These are phyloP conservation scores for Drosophila melanosoma DNA, from an alignment of 2,888 invertebrate genomes.

Conservation along the genomic window DNA sequence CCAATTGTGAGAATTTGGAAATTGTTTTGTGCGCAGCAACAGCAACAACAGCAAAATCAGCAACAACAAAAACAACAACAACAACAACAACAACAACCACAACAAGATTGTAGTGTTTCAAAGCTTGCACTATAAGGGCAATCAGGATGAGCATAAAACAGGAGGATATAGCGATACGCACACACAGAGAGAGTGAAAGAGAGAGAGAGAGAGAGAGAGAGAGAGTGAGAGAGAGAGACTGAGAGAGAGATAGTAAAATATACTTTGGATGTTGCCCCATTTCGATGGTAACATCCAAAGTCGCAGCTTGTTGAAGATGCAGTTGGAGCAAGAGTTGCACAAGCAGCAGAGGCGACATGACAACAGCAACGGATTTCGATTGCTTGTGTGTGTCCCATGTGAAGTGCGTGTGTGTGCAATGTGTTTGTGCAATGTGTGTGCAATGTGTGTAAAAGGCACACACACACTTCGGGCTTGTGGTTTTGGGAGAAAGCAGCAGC, in stretches of 20 bases:
- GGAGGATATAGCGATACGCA: slow-evolving; percentile 21
- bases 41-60: slow-evolving; percentile 9
- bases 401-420: slow-evolving; percentile 11
- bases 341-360: slow-evolving; percentile 29
- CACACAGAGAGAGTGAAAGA: neutral
- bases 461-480: slow-evolving; percentile 35
- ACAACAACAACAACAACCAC: slow-evolving; percentile 3
- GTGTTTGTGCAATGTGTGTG: slow-evolving; percentile 12
- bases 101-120: slow-evolving; percentile 24
- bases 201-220: slow-evolving; percentile 4
- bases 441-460: slow-evolving; percentile 26
- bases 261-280: slow-evolving; percentile 53
- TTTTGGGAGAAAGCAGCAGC: slow-evolving; percentile 25
- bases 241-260: slow-evolving; percentile 46
- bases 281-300: slow-evolving; percentile 34
- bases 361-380: slow-evolving; percentile 48
- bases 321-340: slow-evolving; percentile 34
- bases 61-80: slow-evolving; percentile 18
- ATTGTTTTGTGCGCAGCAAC: slow-evolving; percentile 65
- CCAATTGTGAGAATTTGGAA: slow-evolving; percentile 71
- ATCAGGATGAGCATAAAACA: slow-evolving; percentile 44
- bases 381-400: slow-evolving; percentile 29
- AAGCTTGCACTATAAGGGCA: slow-evolving; percentile 9
- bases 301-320: slow-evolving; percentile 39
- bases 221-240: slow-evolving; percentile 28